These are phyloP conservation scores for Apamea anceps DNA, from an alignment of 2,888 invertebrate genomes.

Conservation along the genomic window DNA sequence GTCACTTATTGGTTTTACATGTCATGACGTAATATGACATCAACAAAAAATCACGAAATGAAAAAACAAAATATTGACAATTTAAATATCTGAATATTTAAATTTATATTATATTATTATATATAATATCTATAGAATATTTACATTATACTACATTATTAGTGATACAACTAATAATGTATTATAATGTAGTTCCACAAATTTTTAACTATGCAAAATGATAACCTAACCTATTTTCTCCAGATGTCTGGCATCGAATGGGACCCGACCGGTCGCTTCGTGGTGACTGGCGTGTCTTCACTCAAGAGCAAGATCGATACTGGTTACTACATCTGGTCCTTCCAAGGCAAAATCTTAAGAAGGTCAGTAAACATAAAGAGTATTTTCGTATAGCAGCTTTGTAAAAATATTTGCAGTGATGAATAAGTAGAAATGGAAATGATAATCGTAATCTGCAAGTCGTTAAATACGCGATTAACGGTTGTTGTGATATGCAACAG, in stretches of 20 bases:
- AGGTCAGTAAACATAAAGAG: constrained; percentile 75
- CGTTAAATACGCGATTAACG: neutral
- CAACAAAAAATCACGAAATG: neutral
- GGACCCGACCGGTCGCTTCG: constrained; percentile 99
- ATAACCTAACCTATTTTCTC: constrained; percentile 76
- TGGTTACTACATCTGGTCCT: constrained; percentile 99
- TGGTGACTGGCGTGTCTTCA: constrained; percentile 98
- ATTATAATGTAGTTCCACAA: neutral
- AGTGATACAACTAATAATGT: too few species aligned
- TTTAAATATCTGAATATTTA: too few species aligned
- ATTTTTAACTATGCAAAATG: neutral
- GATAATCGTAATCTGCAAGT: neutral
- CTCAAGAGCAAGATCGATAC: constrained; percentile 98
- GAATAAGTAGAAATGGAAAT: neutral
- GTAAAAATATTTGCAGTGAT: constrained; percentile 9
- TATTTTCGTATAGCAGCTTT: neutral
- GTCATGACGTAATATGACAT: neutral
- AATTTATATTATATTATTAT: too few species aligned
- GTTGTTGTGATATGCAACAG: neutral
- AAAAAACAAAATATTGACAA: neutral
- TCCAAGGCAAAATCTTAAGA: constrained; percentile 95
- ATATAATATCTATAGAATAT: too few species aligned
- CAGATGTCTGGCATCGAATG: constrained; percentile 98
- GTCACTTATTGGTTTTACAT: neutral
- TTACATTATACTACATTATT: too few species aligned